Percentiles rank a stretch among this genome's conserved stretches.
Evolutionary conservation across 2,113 vertebrate genomes (phyloP).

Genomic region (Gallinago jamesoni): DNA sequence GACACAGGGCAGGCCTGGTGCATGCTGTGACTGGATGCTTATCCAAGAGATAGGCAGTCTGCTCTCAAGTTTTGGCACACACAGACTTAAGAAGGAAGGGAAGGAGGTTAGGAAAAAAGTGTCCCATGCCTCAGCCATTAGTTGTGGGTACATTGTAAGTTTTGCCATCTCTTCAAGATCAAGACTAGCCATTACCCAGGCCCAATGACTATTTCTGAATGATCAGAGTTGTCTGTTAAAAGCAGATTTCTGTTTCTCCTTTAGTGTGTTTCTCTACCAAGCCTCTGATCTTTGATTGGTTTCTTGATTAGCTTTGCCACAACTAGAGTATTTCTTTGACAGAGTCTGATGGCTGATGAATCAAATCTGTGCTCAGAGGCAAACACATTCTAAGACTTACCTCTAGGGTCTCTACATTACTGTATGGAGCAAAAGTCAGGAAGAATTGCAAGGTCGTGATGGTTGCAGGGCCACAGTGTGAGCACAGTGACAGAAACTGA

Average conservation of each 20-base stretch:
- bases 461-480: background rate
- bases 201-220: background rate
- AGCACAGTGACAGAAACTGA: background rate
- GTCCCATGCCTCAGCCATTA: background rate
- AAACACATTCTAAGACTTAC: background rate
- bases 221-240: background rate
- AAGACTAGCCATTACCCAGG: background rate
- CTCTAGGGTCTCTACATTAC: background rate
- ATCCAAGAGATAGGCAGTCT: background rate
- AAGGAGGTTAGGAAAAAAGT: background rate
- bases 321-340: background rate
- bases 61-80: background rate
- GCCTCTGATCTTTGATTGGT: background rate
- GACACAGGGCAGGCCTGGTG: background rate
- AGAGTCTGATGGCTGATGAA: background rate
- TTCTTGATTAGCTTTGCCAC: background rate
- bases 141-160: background rate
- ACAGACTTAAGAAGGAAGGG: background rate
- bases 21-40: background rate
- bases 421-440: background rate
- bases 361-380: background rate
- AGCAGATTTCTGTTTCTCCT: background rate
- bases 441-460: background rate
- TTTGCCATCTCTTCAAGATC: background rate
- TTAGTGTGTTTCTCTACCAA: background rate